phyloP scores from a whole-genome alignment of 64 coral and sea anemone species.

The Anthopleura sola region DNA sequence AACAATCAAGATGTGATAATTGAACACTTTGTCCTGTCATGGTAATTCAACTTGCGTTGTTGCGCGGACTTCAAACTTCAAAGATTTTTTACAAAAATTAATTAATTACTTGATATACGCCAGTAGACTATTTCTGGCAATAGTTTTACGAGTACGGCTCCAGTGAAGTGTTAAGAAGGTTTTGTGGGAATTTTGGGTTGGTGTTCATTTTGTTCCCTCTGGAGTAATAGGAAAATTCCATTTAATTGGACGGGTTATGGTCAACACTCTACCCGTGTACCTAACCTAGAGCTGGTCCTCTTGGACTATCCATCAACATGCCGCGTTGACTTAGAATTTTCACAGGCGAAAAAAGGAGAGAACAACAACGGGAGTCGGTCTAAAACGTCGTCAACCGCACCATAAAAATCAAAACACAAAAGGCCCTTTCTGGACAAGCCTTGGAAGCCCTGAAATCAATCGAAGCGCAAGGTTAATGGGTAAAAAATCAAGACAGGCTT shows the following conservation, averaged over 20 bases:
- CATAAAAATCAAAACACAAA: neutral
- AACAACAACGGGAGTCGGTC: slow-evolving; percentile 2
- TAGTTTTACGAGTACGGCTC: neutral
- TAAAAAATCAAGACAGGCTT: neutral
- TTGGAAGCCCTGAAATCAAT: neutral
- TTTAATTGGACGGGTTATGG: neutral
- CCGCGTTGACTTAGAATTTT: slow-evolving; percentile 1
- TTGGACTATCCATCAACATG: neutral
- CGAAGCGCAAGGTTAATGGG: neutral
- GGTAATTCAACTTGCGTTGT: slow-evolving; percentile 3
- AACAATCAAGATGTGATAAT: slow-evolving; percentile 20
- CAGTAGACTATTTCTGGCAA: neutral
- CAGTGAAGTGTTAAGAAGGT: neutral
- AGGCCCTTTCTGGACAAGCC: neutral
- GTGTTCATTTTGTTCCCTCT: slow-evolving; percentile 4
- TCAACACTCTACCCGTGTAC: neutral
- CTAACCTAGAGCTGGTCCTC: neutral
- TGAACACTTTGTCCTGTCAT: slow-evolving; percentile 2
- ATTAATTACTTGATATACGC: neutral
- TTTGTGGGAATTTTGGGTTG: neutral
- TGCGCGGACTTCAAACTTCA: neutral
- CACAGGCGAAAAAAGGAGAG: slow-evolving; percentile 20
- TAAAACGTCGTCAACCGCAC: slow-evolving; percentile 16
- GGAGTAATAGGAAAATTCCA: neutral
- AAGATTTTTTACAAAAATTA: neutral